A percentile compares a stretch with the other conserved stretches of the same genome.
Evolutionary conservation across 2,113 vertebrate species (phyloP).

Genomic region (Nyctibius bracteatus): DNA sequence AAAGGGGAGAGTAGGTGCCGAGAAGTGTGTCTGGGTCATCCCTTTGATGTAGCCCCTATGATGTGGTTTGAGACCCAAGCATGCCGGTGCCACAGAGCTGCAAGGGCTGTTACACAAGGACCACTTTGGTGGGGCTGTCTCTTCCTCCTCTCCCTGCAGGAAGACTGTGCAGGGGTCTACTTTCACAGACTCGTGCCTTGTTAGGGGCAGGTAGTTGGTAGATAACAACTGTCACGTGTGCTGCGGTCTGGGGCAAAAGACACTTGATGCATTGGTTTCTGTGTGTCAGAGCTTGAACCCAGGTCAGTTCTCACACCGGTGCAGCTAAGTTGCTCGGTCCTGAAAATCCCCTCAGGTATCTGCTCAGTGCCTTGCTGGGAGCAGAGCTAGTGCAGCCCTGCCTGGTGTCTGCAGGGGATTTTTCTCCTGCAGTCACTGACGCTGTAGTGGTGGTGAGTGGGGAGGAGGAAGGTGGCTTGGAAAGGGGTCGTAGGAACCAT

Average conservation of each 20-base stretch:
- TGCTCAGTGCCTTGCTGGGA: background rate
- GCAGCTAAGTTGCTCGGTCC: rapidly evolving
- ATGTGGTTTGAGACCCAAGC: rapidly evolving
- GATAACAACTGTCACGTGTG: rapidly evolving
- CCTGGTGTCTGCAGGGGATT: background rate
- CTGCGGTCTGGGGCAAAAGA: background rate
- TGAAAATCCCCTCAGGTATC: rapidly evolving
- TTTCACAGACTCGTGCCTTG: rapidly evolving
- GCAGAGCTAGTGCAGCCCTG: background rate
- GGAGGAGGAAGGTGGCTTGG: background rate
- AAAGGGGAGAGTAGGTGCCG: background rate
- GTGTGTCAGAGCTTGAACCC: background rate
- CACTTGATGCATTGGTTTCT: rapidly evolving
- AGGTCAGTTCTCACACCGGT: background rate
- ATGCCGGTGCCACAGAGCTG: rapidly evolving
- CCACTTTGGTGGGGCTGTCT: rapidly evolving
- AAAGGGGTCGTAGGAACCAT: rapidly evolving
- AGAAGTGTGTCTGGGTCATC: rapidly evolving
- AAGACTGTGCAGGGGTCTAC: rapidly evolving
- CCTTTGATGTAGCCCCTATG: rapidly evolving
- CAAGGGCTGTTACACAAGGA: background rate
- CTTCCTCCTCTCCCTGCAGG: rapidly evolving
- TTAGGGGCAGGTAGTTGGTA: background rate
- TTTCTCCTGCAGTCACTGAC: background rate
- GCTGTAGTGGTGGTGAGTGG: background rate